Base-by-base conservation (phyloP, 2,113 vertebrate genomes). In the Rhynchomys soricoides region DNA sequence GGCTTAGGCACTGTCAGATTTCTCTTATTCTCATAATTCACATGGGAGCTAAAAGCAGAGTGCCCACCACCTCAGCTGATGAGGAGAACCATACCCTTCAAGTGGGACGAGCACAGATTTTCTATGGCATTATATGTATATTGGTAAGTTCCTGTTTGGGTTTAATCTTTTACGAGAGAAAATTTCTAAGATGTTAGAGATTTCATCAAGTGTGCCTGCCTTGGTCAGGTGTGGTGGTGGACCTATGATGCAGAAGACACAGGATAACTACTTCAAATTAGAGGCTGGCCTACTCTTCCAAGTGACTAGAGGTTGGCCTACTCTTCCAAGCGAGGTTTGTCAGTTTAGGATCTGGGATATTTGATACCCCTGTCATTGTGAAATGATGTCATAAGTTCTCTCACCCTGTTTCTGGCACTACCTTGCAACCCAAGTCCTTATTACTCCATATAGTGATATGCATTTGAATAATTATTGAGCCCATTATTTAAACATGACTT, bases 391-490 rank as follows among this genome's bases (percentile, higher is more conserved):
- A 66, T 66, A 13, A 52, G 66, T 89, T 83, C 66, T 55, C 92
- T 92, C 34, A 9, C 34, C 73, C 62, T 52, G 6, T 79, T 93
- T 92, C 59, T 85, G 75, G 8, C 22, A 13, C 34, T 50, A 1
- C 22, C 45, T 26, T 79, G 1, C 22, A 86, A 52, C 48, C 62
- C 64, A 87, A 40, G 13, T 83, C 45, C 29, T 62, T 34, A 48
- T 34, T 12, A 59, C 12, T 37, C 19, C 81, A 45, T 55, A 50
- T 26, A 50, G 7, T 31, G 29, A 12, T 16, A 21, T 10, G 43
- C 83, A n/a, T 70, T 57, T 75, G 77, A 93, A 77, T 43, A 94
- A 86, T 74, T 34, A 62, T 52, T 85, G 43, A n/a, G 52, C 73
- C 31, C 4, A 8, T 29, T 89, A 82, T 95, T 95, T 79, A 64